Conservation (phyloP, 2,888 invertebrate genomes). For the Catocala nupta region DNA sequence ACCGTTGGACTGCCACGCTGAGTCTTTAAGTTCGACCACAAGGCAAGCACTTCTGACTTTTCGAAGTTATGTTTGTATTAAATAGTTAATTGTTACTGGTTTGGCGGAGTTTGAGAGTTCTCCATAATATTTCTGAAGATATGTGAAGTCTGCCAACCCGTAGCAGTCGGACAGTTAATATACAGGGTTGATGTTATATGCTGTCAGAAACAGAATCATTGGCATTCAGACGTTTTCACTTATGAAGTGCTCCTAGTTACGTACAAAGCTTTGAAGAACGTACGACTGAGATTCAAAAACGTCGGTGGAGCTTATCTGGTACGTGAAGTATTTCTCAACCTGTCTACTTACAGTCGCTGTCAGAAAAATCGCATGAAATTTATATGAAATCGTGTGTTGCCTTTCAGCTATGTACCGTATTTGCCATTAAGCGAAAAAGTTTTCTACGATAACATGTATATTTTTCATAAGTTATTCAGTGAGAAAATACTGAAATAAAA, state of each 20-base stretch:
- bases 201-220: too few relatives aligned
- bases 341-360: conserved; percentile 7
- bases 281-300: conserved; percentile 14
- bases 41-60: too few relatives aligned
- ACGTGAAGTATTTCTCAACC: conserved; percentile 10
- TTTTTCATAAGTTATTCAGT: conserved; percentile 23
- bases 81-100: too few relatives aligned
- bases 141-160: too few relatives aligned
- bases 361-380: conserved; percentile 10
- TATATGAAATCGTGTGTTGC: conserved; percentile 2
- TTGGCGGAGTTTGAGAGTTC: too few relatives aligned
- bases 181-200: too few relatives aligned
- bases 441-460: conserved; percentile 9
- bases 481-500: conserved; percentile 43
- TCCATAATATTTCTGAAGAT: too few relatives aligned
- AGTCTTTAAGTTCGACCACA: too few relatives aligned
- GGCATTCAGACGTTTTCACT: neutral
- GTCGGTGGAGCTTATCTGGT: conserved; percentile 13
- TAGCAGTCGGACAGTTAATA: too few relatives aligned
- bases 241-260: neutral
- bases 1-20: too few relatives aligned
- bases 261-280: conserved; percentile 1
- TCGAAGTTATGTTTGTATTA: too few relatives aligned
- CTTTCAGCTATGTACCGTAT: neutral
- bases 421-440: neutral